phyloP scores from a whole-genome alignment of 2,888 invertebrate genomes.

The Leptinotarsa haldemani region DNA sequence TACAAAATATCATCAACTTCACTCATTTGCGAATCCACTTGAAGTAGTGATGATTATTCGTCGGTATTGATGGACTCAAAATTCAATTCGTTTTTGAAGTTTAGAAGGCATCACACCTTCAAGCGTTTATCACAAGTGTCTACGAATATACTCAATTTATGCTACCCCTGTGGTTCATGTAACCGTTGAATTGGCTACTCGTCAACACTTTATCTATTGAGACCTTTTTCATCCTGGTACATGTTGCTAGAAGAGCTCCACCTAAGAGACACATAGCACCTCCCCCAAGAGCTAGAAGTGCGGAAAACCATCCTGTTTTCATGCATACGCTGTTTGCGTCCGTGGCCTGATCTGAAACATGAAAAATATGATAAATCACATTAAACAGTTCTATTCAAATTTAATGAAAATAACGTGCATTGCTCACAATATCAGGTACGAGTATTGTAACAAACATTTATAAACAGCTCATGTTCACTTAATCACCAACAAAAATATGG shows the following conservation, averaged over 20 bases:
- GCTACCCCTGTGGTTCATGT: conserved; percentile 65
- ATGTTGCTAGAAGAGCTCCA: conserved; percentile 80
- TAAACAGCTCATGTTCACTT: no score
- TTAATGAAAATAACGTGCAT: no score
- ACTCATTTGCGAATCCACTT: not conserved
- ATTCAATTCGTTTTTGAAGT: not conserved
- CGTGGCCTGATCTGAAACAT: conserved; percentile 33
- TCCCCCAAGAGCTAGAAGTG: conserved; percentile 67
- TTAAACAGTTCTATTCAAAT: not conserved
- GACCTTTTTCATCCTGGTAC: conserved; percentile 76
- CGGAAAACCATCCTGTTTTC: conserved; percentile 69
- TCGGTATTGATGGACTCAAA: not conserved
- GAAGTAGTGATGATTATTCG: not conserved
- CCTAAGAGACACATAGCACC: conserved; percentile 75
- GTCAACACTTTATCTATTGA: conserved; percentile 65
- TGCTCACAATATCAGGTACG: no score
- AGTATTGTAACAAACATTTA: no score
- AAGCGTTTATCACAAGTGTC: not conserved
- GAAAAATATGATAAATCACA: conserved; percentile 9
- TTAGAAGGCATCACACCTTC: not conserved
- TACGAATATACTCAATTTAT: conserved; percentile 57
- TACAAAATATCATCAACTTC: not conserved
- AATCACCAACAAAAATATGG: no score
- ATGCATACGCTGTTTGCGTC: conserved; percentile 63
- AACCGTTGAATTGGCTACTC: conserved; percentile 62